phyloP scores from a whole-genome alignment of 2,113 vertebrate genomes.

The Marcusenius ussheri region DNA sequence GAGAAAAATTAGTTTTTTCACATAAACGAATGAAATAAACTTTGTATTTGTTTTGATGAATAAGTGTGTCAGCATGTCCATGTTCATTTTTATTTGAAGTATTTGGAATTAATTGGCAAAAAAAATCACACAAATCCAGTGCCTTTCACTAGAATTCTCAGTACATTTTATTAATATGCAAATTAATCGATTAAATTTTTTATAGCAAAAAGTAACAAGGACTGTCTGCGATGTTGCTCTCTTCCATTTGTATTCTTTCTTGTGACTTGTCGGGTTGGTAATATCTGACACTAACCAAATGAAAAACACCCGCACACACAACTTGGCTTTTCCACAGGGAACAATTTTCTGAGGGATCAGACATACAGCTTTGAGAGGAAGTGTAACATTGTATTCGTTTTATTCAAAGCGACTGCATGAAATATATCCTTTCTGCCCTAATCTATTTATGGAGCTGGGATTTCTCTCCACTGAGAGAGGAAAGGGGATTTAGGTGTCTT shows the following conservation, averaged over 20 bases:
- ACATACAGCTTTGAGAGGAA: background rate
- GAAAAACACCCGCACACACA: background rate
- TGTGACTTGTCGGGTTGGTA: conserved; percentile 36
- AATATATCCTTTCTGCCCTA: background rate
- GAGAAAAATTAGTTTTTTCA: conserved; percentile 18
- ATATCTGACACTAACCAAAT: background rate
- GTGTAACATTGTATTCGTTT: background rate
- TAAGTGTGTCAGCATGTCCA: background rate
- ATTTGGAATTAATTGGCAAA: background rate
- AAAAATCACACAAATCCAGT: conserved; percentile 31
- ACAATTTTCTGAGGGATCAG: background rate
- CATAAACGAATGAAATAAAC: conserved; percentile 42
- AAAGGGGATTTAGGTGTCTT: background rate
- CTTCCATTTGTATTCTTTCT: conserved; percentile 15
- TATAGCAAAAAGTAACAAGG: background rate
- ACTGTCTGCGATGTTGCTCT: background rate
- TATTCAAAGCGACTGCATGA: background rate
- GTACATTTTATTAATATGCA: conserved; percentile 45
- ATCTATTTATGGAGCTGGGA: conserved; percentile 5
- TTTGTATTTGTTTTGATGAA: background rate
- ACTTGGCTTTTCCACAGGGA: background rate
- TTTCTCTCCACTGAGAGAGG: background rate
- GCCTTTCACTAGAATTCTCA: conserved; percentile 35
- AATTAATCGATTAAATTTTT: conserved; percentile 23
- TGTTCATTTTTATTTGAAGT: conserved; percentile 20